Base-by-base conservation (phyloP, 2,797 vertebrate genomes). In the Peromyscus attwateri region DNA sequence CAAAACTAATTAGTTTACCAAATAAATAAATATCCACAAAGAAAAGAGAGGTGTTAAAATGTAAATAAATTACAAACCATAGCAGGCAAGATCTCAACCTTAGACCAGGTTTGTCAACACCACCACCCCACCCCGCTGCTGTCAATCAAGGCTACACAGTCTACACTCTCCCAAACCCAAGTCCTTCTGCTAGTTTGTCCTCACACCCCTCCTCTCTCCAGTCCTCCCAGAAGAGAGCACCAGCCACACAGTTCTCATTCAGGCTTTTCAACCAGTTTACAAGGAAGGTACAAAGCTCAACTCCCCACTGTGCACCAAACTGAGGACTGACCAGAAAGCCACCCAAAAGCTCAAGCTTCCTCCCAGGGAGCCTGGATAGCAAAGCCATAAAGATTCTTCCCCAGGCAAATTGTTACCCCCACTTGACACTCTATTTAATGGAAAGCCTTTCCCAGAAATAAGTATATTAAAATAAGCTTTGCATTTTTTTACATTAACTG, bases 391-490 rank as follows among this genome's bases (percentile, higher is more conserved):
- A 82, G 84, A 96, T 70, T 76, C 83, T 95, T 97, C 95, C 95
- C 92, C 62, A 90, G 95, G 96, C 95, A 93, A 95, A 97, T 96
- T 14, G 29, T 96, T 94, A 96, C 96, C 96, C 95, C 89, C 92
- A 97, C 90, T 97, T 97, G 95, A 98, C 94, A 96, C 81, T 96
- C 93, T 96, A 64, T 87, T 96, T 97, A 98, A 97, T 96, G 93
- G 94, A 96, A 97, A 97, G 95, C 84, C 94, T 98, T 97, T 96
- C 84, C 75, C 93, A 92, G 95, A 97, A 96, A 97, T 95, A 95
- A 97, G 87, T 96, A 96, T 94, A 97, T 97, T 97, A 97, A 98
- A 97, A 96, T 96, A 97, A 97, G 95, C 96, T 97, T 97, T 97
- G 98, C 95, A 96, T 96, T 97, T 98, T 91, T 97, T 97, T 95